A percentile compares a stretch with the other conserved stretches of the same genome.
These are phyloP conservation scores for Melanotaenia duboulayi DNA, from an alignment of 2,113 vertebrate species.

Conservation along the genomic window DNA sequence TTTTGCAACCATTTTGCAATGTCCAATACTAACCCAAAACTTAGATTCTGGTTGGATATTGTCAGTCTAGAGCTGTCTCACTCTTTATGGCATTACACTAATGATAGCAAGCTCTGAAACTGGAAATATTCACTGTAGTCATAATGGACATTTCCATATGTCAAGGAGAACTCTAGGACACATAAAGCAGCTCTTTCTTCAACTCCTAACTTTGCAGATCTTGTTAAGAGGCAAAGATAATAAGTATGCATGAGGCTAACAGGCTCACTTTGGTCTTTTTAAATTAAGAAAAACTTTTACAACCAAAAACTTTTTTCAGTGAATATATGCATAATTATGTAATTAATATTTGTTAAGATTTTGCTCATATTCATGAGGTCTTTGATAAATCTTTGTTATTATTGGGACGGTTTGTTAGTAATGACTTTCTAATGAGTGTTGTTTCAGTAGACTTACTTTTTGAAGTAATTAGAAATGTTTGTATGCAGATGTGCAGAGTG, in stretches of 20 bases:
- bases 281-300: conserved; percentile 34
- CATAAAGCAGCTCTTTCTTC: conserved; percentile 45
- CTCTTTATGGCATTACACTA: neutral
- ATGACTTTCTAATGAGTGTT: conserved; percentile 3
- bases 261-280: conserved; percentile 52
- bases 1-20: too few species aligned
- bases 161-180: conserved; percentile 44
- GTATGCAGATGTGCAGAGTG: neutral
- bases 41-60: neutral
- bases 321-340: conserved; percentile 27
- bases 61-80: neutral
- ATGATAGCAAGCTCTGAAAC: conserved; percentile 11
- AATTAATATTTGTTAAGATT: conserved; percentile 36
- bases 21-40: neutral
- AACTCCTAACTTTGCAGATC: conserved; percentile 47
- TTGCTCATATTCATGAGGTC: conserved; percentile 18
- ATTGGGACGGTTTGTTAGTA: conserved; percentile 8
- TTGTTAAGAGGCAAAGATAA: conserved; percentile 58
- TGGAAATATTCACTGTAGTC: conserved; percentile 18
- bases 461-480: neutral
- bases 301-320: conserved; percentile 31
- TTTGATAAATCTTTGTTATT: neutral
- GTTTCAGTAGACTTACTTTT: neutral
- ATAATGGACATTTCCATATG: conserved; percentile 21
- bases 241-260: conserved; percentile 62